These are phyloP conservation scores for Drosophila auraria DNA, from an alignment of 1,140 invertebrate genomes.

Conservation along the genomic window DNA sequence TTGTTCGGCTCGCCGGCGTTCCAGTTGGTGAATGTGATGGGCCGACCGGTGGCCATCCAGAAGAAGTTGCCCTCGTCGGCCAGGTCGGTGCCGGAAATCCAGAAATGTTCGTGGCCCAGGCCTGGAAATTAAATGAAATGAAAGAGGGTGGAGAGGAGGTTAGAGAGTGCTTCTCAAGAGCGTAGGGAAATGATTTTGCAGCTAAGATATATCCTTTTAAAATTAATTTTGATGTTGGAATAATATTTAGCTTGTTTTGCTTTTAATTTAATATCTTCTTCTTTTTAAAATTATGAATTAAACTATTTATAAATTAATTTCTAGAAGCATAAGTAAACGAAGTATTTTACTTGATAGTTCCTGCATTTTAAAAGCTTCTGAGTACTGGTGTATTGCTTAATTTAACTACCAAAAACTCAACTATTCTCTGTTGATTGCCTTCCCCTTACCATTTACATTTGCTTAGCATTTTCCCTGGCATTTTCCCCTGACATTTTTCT, in stretches of 20 bases:
- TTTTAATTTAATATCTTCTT: no score
- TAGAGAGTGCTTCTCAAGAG: not conserved
- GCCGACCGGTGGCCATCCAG: constrained; percentile 95
- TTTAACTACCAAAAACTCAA: not conserved
- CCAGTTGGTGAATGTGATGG: constrained; percentile 96
- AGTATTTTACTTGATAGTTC: not conserved
- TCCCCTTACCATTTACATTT: constrained; percentile 5
- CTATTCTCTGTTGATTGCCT: constrained; percentile 1
- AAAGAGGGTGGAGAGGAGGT: not conserved
- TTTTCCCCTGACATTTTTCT: constrained; percentile 9
- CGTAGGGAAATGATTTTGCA: not conserved
- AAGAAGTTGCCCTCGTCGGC: constrained; percentile 95
- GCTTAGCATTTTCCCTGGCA: not conserved
- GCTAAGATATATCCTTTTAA: not conserved
- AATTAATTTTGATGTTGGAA: not conserved
- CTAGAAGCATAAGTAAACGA: not conserved
- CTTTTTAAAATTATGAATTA: no score
- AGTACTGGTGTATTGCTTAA: not conserved
- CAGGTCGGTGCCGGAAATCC: constrained; percentile 96
- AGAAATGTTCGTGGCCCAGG: constrained; percentile 95
- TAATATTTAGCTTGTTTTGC: not conserved
- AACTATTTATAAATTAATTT: not conserved
- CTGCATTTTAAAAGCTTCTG: not conserved
- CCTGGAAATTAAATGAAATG: constrained; percentile 86
- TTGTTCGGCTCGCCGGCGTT: constrained; percentile 96